Evolutionary conservation across 2,888 invertebrate species (phyloP).

Genomic region (Trisateles emortualis): DNA sequence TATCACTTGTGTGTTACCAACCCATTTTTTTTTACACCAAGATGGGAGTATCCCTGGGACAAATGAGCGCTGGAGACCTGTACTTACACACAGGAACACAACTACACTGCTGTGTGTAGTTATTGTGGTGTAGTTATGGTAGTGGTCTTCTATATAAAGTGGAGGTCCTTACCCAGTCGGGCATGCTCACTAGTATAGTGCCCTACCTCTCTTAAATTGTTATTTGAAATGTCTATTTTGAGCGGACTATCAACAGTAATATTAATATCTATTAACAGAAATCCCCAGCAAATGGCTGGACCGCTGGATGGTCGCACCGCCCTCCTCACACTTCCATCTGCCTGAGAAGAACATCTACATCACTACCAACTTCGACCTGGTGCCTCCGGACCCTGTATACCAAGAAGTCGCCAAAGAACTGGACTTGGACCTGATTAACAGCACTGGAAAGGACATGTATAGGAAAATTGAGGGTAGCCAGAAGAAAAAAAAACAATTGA

Average conservation of each 20-base stretch:
- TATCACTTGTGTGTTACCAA: too few species aligned
- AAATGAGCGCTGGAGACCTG: too few species aligned
- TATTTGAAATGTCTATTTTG: too few species aligned
- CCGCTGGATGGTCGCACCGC: conserved; percentile 87
- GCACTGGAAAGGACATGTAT: conserved; percentile 69
- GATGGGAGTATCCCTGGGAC: too few species aligned
- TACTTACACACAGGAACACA: too few species aligned
- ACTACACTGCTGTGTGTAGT: too few species aligned
- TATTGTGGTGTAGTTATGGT: too few species aligned
- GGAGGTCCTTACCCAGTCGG: too few species aligned
- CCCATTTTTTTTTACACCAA: too few species aligned
- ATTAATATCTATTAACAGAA: conserved; percentile 61
- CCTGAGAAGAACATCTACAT: conserved; percentile 92
- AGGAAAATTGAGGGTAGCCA: conserved; percentile 53
- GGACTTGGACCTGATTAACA: conserved; percentile 61
- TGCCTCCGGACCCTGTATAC: conserved; percentile 75
- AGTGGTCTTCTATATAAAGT: too few species aligned
- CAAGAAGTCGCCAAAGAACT: conserved; percentile 60
- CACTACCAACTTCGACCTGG: conserved; percentile 89
- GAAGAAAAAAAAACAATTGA: conserved; percentile 52
- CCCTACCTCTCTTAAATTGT: too few species aligned
- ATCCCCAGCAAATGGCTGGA: conserved; percentile 89
- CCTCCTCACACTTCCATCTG: conserved; percentile 88
- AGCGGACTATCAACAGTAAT: neutral
- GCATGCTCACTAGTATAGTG: too few species aligned